Conservation (phyloP, 2,797 vertebrate genomes). For the Okamejei kenojei region DNA sequence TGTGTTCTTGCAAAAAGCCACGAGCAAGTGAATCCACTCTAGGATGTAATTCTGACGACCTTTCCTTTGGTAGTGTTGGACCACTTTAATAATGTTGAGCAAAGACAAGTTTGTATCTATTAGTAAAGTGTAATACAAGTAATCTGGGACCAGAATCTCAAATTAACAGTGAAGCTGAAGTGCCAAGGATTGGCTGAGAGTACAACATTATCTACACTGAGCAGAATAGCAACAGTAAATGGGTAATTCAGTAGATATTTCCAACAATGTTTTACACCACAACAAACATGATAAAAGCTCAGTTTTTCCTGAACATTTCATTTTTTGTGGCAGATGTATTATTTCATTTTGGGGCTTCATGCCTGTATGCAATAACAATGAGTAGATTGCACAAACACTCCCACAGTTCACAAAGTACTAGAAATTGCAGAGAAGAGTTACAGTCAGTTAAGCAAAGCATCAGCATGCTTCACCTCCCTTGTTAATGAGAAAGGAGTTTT, state of each 20-base stretch:
- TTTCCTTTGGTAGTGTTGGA: not conserved
- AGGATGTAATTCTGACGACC: not conserved
- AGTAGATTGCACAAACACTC: constrained; percentile 53
- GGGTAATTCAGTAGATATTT: not conserved
- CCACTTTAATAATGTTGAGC: not conserved
- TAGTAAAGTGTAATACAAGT: not conserved
- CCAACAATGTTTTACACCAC: not conserved
- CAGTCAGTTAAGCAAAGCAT: not conserved
- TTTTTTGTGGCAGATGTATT: constrained; percentile 3
- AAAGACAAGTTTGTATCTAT: not conserved
- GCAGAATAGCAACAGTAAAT: not conserved
- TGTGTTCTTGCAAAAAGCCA: too few species aligned
- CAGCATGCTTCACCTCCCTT: constrained; percentile 6
- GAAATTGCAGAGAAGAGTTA: constrained; percentile 40
- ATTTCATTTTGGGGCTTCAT: constrained; percentile 3
- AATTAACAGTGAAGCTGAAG: not conserved
- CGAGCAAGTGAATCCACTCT: not conserved
- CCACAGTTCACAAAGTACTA: constrained; percentile 49
- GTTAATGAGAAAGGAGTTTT: not conserved
- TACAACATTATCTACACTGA: not conserved
- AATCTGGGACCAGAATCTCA: not conserved
- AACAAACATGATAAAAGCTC: not conserved
- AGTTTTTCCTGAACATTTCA: not conserved
- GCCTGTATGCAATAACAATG: constrained; percentile 41
- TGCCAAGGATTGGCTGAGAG: too few species aligned